Conservation (phyloP, 2,113 vertebrate species). For the Semicossyphus pulcher region DNA sequence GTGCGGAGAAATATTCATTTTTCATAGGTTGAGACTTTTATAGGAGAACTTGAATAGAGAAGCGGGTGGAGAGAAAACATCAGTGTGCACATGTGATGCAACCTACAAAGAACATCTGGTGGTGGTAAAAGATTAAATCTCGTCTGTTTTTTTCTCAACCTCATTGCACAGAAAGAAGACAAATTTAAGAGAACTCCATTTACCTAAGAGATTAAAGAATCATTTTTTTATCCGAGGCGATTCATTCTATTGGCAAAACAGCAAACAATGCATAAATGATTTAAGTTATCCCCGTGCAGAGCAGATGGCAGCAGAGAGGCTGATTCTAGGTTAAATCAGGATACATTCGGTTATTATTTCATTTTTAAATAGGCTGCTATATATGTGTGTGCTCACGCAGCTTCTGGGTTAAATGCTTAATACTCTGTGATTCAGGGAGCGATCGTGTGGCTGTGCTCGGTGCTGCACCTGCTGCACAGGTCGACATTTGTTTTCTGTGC, state of each 20-base stretch:
- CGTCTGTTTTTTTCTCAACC: constrained; percentile 25
- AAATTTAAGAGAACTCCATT: constrained; percentile 17
- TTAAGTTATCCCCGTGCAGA: constrained; percentile 25
- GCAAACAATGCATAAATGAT: constrained; percentile 56
- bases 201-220: constrained; percentile 36
- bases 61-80: not conserved
- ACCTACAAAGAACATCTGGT: constrained; percentile 37
- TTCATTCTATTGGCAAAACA: constrained; percentile 34
- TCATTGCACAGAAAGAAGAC: constrained; percentile 4
- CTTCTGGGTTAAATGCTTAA: constrained; percentile 27
- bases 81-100: not conserved
- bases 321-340: constrained; percentile 41
- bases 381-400: not conserved
- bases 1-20: not conserved
- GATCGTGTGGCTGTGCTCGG: not conserved
- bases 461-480: constrained; percentile 30
- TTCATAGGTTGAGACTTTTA: not conserved
- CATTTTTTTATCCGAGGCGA: constrained; percentile 29
- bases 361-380: constrained; percentile 39
- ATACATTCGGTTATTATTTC: constrained; percentile 17
- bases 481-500: constrained; percentile 14
- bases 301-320: constrained; percentile 49
- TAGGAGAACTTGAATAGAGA: not conserved
- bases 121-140: constrained; percentile 36
- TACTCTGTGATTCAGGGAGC: not conserved